phyloP scores from a whole-genome alignment of 1,140 invertebrate species.

The Microplitis mediator region DNA sequence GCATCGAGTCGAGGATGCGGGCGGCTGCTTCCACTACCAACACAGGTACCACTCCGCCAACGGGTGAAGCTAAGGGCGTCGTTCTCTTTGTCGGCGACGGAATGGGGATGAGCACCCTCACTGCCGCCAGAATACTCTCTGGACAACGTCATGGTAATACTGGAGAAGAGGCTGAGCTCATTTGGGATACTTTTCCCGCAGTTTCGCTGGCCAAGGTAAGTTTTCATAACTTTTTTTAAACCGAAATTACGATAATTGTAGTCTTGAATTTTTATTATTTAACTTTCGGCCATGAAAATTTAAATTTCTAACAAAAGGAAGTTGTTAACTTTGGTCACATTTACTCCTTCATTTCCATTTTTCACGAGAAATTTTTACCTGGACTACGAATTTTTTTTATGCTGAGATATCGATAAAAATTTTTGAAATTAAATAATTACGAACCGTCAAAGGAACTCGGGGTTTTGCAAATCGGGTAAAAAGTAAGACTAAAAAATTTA shows the following conservation, averaged over 20 bases:
- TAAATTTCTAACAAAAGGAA: neutral
- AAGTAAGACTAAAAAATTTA: neutral
- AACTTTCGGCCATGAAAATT: neutral
- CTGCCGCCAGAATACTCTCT: slow-evolving; percentile 74
- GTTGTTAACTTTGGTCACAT: no score
- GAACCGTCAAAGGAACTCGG: neutral
- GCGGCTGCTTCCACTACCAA: slow-evolving; percentile 37
- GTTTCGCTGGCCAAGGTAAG: slow-evolving; percentile 74
- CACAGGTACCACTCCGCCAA: slow-evolving; percentile 38
- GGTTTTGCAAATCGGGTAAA: neutral
- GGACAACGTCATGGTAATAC: slow-evolving; percentile 62
- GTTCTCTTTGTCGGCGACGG: slow-evolving; percentile 83
- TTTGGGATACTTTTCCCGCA: slow-evolving; percentile 77
- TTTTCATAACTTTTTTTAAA: slow-evolving; percentile 22
- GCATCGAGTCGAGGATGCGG: slow-evolving; percentile 46
- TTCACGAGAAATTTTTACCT: no score
- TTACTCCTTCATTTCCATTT: no score
- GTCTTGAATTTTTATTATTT: neutral
- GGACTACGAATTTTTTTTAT: no score
- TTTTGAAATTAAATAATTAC: no score
- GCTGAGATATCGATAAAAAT: no score
- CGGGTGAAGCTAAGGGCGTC: slow-evolving; percentile 57
- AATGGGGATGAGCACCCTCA: slow-evolving; percentile 78
- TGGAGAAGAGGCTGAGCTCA: slow-evolving; percentile 71
- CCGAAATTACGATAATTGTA: neutral